Base-by-base conservation (phyloP, 2,113 vertebrate genomes). In the Rhadina sibilatrix region DNA sequence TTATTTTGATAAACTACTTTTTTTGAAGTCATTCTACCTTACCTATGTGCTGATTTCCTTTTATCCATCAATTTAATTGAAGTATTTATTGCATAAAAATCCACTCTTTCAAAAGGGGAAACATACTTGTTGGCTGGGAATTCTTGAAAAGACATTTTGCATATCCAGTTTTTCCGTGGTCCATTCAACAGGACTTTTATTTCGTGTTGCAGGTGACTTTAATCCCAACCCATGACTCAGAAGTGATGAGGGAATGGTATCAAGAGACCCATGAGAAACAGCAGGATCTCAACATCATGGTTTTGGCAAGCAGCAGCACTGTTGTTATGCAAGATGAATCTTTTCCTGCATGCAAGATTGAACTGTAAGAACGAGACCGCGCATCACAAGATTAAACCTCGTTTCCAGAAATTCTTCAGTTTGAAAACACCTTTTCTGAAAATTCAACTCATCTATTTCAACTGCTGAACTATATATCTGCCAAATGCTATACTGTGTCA, bases 261-360 rank as follows among this genome's bases (percentile, higher is more conserved):
- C 99, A 99, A 96, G 98, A 99, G 94, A 99, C 99, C 81, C 99
- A 99, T 8, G 99, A 99, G 97, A 99, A 99, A 93, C 99, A 99
- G 94, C 99, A 99, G 88, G 98, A 99, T 87, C 98, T 99, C 76
- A 99, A 99, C 98, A 99, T 99, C 96, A 99, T 99, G 99, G 99
- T 99, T 94, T 97, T 99, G 95, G 99, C 99, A 71, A 99, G 99
- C 98, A 99, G 99, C 98, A 99, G 99, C 98, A 99, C 99, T 5
- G 99, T 99, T 49, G 99, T 99, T 92, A 99, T 99, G 99, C 99
- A 99, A 98, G 99, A 99, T n/a, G 99, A 99, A 95, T 99, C 99
- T 94, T 99, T 99, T 97, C 99, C 99, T 3, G 99, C 99, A 87
- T 99, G 99, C 98, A 99, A 99, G 97, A 99, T 99, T 71, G 99